Percentiles rank a stretch among this genome's conserved stretches.
phyloP scores from a whole-genome alignment of 2,113 vertebrate genomes.

The Psilopogon haemacephalus region DNA sequence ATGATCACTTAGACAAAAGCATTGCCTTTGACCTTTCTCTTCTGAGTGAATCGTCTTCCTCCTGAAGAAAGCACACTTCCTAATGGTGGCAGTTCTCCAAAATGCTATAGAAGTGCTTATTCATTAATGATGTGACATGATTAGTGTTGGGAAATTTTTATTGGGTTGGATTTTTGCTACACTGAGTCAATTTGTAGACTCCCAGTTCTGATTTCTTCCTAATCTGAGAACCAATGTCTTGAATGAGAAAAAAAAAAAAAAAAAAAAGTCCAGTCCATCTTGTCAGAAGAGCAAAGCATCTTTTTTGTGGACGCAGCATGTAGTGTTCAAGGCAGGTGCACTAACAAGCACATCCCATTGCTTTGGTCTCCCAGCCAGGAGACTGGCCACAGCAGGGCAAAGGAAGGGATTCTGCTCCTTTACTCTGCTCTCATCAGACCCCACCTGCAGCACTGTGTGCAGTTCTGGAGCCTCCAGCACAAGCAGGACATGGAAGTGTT shows the following conservation, averaged over 20 bases:
- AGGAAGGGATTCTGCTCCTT: too few relatives aligned
- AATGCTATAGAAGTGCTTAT: slow-evolving; percentile 13
- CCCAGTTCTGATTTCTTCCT: neutral
- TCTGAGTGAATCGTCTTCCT: neutral
- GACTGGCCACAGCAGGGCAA: rapidly evolving
- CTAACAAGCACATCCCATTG: neutral
- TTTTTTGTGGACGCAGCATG: neutral
- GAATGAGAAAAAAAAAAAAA: neutral
- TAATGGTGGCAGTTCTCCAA: slow-evolving; percentile 24
- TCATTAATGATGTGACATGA: neutral
- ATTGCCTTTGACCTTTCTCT: slow-evolving; percentile 47
- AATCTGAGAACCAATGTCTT: neutral
- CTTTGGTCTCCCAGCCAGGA: neutral
- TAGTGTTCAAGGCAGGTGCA: neutral
- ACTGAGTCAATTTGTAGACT: neutral
- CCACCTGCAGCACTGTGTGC: too few relatives aligned
- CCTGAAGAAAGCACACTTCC: slow-evolving; percentile 20
- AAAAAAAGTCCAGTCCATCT: neutral
- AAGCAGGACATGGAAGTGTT: too few relatives aligned
- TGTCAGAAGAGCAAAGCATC: neutral
- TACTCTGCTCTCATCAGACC: too few relatives aligned
- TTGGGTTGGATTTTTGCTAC: neutral
- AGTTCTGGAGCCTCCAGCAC: too few relatives aligned
- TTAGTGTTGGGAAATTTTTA: neutral
- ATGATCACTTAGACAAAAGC: neutral